phyloP scores from a whole-genome alignment of 2,797 vertebrate genomes.

The Pogoniulus pusillus region DNA sequence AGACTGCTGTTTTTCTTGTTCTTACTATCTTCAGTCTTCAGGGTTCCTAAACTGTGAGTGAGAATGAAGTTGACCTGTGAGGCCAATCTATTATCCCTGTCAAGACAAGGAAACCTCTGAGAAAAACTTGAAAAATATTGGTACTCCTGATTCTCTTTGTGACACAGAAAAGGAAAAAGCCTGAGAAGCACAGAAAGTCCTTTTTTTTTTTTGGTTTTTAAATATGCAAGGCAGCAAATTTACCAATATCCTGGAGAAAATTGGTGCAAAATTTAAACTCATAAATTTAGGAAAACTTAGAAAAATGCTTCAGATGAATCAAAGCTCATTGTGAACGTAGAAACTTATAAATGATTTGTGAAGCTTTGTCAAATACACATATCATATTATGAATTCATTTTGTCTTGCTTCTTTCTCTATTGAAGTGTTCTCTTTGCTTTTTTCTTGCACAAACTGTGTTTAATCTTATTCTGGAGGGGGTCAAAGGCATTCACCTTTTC shows the following conservation, averaged over 20 bases:
- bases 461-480: not conserved
- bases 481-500: not conserved
- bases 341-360: not conserved
- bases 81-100: slow-evolving; percentile 39
- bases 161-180: not conserved
- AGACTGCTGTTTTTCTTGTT: slow-evolving; percentile 39
- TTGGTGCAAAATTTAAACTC: not conserved
- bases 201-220: not conserved
- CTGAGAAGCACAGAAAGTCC: not conserved
- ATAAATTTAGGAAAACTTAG: not conserved
- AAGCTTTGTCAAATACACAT: not conserved
- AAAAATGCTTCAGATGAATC: not conserved
- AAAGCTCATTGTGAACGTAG: not conserved
- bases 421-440: not conserved
- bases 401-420: not conserved
- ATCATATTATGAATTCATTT: not conserved
- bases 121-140: slow-evolving; percentile 51
- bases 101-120: slow-evolving; percentile 47
- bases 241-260: not conserved
- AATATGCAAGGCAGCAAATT: slow-evolving; percentile 5
- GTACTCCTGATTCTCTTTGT: slow-evolving; percentile 21
- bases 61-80: slow-evolving; percentile 47
- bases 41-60: slow-evolving; percentile 29
- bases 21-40: slow-evolving; percentile 28
- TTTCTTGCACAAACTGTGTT: not conserved